Conservation (phyloP, 1,140 invertebrate species). For the Euglossa dilemma region DNA sequence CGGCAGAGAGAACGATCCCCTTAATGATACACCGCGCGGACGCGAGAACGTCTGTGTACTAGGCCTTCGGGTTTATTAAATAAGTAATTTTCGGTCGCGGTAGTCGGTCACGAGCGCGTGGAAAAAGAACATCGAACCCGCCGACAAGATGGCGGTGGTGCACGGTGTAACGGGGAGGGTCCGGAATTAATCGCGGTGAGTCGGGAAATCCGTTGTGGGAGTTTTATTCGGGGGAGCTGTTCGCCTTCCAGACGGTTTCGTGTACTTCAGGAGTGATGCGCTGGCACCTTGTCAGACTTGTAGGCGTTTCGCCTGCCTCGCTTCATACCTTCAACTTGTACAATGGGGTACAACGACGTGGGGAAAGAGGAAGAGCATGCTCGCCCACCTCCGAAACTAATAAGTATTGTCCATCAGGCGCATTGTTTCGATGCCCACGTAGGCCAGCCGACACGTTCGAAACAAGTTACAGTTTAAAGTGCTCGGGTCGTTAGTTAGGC, state of each 20-base stretch:
- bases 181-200: constrained; percentile 51
- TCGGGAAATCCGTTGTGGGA: constrained; percentile 50
- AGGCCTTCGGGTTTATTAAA: constrained; percentile 3
- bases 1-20: neutral
- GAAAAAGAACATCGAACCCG: neutral
- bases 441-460: constrained; percentile 58
- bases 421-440: constrained; percentile 76
- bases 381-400: constrained; percentile 76
- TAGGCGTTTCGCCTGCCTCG: constrained; percentile 71
- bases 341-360: constrained; percentile 67
- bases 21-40: constrained; percentile 8
- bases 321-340: constrained; percentile 70
- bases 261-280: constrained; percentile 66
- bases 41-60: neutral
- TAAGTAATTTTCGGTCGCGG: constrained; percentile 25
- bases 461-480: constrained; percentile 68
- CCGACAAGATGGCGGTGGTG: neutral
- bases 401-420: constrained; percentile 76
- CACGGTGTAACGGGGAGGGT: constrained; percentile 19
- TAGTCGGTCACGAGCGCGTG: neutral
- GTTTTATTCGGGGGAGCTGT: constrained; percentile 46
- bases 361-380: constrained; percentile 61
- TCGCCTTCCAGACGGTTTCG: constrained; percentile 53
- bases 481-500: constrained; percentile 48
- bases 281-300: constrained; percentile 69